Evolutionary conservation across 2,888 invertebrate genomes (phyloP), one percentile per base, ranked within the genome.

Genomic region (Mesorhabditis spiculigera): DNA sequence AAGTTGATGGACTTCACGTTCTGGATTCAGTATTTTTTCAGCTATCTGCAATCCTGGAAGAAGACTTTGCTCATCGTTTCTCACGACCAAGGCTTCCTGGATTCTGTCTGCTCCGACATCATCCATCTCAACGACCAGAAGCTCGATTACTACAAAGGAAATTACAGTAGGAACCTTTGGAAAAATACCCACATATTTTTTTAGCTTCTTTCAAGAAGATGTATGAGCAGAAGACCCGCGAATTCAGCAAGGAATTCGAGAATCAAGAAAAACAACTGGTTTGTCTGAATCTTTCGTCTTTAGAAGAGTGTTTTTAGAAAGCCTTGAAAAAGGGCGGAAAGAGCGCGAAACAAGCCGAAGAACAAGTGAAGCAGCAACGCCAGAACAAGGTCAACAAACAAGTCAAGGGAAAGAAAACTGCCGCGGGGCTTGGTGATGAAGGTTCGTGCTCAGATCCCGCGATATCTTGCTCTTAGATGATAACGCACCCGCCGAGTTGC

Each of bases 71-170:
- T 99, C 45, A 93, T 99, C 72, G 98, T 99, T 10, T 98, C 97
- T 83, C 98, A 99, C 91, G 98, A 99, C 90, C 98, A 98, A 89
- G 95, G 95, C 78, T 99, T 99, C 89, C 91, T 99, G 82, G 97
- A 99, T 87, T 98, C 97, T 86, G 96, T 99, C 4, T 99, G 98
- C 87, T 96, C 97, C 71, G 98, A 99, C 89, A 93, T 99, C 77
- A 93, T 99, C 74, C 98, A 99, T 86, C 89, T 99, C 79, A 96
- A 99, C 87, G 91, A 91, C 80, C 93, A 93, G 84, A 96, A 96
- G 86, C 88, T 98, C 68, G 92, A 91, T 86, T 97, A 98, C 87
- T 99, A 99, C 87, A 93, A 94, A 88, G 98, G 98, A 74, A 96
- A 96, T 87, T 95, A 95, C 86, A 93, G 86, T 86, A 75, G n/a